Percentiles rank a stretch among this genome's conserved stretches.
phyloP scores from a whole-genome alignment of 1,140 invertebrate species.

The Physella acuta region DNA sequence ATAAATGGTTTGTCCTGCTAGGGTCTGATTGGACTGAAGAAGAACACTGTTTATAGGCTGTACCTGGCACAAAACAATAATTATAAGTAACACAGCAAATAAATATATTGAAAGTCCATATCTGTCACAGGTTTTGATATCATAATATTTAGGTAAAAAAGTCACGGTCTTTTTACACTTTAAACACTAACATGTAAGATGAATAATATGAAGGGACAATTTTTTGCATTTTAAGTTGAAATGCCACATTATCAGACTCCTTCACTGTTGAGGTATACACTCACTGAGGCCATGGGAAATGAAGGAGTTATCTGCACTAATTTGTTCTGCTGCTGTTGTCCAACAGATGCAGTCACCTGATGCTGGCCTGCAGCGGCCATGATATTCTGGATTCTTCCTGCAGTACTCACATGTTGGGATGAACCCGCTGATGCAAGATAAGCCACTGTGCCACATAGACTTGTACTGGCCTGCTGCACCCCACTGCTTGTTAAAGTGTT shows the following conservation, averaged over 20 bases:
- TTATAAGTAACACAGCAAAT: neutral
- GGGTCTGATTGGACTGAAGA: slow-evolving; percentile 14
- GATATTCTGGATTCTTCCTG: slow-evolving; percentile 11
- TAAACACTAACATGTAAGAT: no score
- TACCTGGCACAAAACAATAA: slow-evolving; percentile 1
- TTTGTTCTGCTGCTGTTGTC: slow-evolving; percentile 11
- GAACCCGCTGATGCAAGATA: slow-evolving; percentile 11
- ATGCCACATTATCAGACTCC: no score
- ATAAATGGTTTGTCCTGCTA: slow-evolving; percentile 17
- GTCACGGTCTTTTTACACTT: no score
- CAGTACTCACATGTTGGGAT: slow-evolving; percentile 7
- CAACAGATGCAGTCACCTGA: slow-evolving; percentile 3
- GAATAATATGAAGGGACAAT: no score
- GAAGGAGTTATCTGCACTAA: slow-evolving; percentile 19
- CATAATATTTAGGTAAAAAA: no score
- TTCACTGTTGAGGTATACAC: no score
- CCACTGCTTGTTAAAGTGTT: neutral
- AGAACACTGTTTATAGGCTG: slow-evolving; percentile 16
- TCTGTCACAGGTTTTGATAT: no score
- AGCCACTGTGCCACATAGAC: slow-evolving; percentile 13
- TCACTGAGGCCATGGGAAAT: slow-evolving; percentile 15
- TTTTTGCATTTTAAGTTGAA: no score
- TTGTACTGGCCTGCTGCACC: slow-evolving; percentile 8
- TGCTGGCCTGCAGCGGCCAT: neutral
- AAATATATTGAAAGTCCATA: no score